Conservation (phyloP, 2,888 invertebrate genomes). For the Dermolepida albohirtum region DNA sequence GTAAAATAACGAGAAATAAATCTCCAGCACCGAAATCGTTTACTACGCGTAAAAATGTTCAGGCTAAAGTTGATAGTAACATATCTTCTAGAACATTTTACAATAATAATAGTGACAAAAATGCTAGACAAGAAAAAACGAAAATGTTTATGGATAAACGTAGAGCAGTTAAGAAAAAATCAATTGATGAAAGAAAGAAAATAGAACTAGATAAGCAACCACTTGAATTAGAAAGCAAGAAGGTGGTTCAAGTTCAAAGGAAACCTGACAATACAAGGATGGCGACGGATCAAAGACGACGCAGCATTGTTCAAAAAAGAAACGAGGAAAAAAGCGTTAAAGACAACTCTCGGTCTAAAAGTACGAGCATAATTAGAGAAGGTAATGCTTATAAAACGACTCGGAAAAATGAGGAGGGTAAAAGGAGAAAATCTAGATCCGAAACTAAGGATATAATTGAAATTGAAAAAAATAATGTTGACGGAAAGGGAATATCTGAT, state of each 20-base stretch:
- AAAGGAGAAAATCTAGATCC: too few relatives aligned
- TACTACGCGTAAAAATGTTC: slow-evolving; percentile 12
- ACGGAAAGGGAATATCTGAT: too few relatives aligned
- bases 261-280: slow-evolving; percentile 10
- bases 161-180: slow-evolving; percentile 35
- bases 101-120: slow-evolving; percentile 29
- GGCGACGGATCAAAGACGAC: slow-evolving; percentile 12
- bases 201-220: slow-evolving; percentile 27
- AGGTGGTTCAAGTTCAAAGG: slow-evolving; percentile 15
- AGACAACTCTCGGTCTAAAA: slow-evolving; percentile 14
- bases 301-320: slow-evolving; percentile 5
- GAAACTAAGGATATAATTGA: too few relatives aligned
- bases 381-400: slow-evolving; percentile 21
- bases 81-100: slow-evolving; percentile 27
- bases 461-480: too few relatives aligned
- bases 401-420: slow-evolving; percentile 31
- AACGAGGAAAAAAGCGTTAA: slow-evolving; percentile 6
- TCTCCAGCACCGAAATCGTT: slow-evolving; percentile 31
- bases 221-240: slow-evolving; percentile 33
- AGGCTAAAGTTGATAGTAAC: slow-evolving; percentile 19
- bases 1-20: slow-evolving; percentile 26
- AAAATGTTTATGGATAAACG: slow-evolving; percentile 43
- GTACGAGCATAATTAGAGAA: slow-evolving; percentile 4
- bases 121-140: slow-evolving; percentile 33
- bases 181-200: slow-evolving; percentile 15